phyloP scores from a whole-genome alignment of 2,113 vertebrate species.

The Oreochromis aureus region DNA sequence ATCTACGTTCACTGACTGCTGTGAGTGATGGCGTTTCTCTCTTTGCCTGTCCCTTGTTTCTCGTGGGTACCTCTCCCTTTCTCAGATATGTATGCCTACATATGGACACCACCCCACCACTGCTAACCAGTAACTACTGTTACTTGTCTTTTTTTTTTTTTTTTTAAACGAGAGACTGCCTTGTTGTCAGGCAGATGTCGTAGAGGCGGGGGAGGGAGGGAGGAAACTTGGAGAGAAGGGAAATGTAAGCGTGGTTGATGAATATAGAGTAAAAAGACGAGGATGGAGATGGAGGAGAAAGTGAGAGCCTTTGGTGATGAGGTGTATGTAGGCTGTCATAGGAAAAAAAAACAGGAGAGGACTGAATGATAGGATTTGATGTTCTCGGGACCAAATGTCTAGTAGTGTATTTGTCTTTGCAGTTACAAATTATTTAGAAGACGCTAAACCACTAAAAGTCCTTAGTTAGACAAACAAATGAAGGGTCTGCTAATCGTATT shows the following conservation, averaged over 20 bases:
- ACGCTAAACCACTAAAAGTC: conserved; percentile 29
- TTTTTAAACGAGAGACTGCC: conserved; percentile 30
- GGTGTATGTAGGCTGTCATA: neutral
- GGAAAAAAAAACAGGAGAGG: neutral
- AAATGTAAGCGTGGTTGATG: conserved; percentile 29
- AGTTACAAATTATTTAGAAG: conserved; percentile 19
- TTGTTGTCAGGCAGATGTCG: conserved; percentile 76
- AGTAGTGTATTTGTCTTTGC: neutral
- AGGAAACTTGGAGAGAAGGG: conserved; percentile 21
- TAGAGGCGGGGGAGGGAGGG: conserved; percentile 23
- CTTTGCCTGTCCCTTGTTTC: neutral
- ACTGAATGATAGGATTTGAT: conserved; percentile 7
- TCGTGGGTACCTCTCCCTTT: neutral
- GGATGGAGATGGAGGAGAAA: conserved; percentile 31
- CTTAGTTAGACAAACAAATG: conserved; percentile 52
- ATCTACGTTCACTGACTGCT: conserved; percentile 11
- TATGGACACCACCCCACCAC: neutral
- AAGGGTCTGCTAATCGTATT: conserved; percentile 46
- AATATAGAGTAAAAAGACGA: conserved; percentile 28
- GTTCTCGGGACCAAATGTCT: conserved; percentile 18
- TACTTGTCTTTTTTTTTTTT: conserved; percentile 31
- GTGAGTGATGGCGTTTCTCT: neutral
- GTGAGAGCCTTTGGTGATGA: neutral
- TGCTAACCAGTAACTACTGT: neutral
- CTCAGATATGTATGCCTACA: neutral